Percentiles rank a stretch among this genome's conserved stretches.
Conservation (phyloP, 1,140 invertebrate genomes). For the Atta texana region DNA sequence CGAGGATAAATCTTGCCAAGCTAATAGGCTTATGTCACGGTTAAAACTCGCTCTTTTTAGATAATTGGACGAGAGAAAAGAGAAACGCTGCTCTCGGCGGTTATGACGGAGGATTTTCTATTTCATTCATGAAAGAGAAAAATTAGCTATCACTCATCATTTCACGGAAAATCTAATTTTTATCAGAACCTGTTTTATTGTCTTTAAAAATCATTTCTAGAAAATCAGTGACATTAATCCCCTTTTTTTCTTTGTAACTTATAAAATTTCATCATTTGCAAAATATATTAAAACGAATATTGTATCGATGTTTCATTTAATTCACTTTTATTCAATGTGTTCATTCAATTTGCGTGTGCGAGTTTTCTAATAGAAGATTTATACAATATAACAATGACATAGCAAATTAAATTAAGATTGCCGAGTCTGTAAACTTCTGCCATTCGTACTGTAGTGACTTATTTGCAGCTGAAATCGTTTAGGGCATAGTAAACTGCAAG, state of each 20-base stretch:
- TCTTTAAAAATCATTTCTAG: not conserved
- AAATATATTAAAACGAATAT: not conserved
- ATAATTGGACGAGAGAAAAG: not conserved
- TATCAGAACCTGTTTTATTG: not conserved
- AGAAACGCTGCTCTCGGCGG: not conserved
- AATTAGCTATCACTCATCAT: slow-evolving; percentile 12
- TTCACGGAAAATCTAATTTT: slow-evolving; percentile 18
- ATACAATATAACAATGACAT: not conserved
- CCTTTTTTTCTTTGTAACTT: not conserved
- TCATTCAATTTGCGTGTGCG: not conserved
- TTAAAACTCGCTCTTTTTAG: slow-evolving; percentile 57
- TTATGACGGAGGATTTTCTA: not conserved
- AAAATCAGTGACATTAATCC: not conserved
- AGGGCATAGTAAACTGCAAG: slow-evolving; percentile 33
- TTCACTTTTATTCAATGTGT: not conserved
- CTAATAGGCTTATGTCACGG: slow-evolving; percentile 71
- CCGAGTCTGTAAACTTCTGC: not conserved
- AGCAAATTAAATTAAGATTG: slow-evolving; percentile 1
- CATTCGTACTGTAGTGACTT: not conserved
- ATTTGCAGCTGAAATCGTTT: not conserved
- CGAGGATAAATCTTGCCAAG: slow-evolving; percentile 68
- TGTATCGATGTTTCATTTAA: not conserved
- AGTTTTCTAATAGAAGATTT: not conserved
- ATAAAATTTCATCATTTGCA: not conserved
- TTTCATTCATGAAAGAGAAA: slow-evolving; percentile 37